A percentile compares a stretch with the other conserved stretches of the same genome.
Evolutionary conservation across 2,113 vertebrate species (phyloP).

Genomic region (Myrmecobius fasciatus): DNA sequence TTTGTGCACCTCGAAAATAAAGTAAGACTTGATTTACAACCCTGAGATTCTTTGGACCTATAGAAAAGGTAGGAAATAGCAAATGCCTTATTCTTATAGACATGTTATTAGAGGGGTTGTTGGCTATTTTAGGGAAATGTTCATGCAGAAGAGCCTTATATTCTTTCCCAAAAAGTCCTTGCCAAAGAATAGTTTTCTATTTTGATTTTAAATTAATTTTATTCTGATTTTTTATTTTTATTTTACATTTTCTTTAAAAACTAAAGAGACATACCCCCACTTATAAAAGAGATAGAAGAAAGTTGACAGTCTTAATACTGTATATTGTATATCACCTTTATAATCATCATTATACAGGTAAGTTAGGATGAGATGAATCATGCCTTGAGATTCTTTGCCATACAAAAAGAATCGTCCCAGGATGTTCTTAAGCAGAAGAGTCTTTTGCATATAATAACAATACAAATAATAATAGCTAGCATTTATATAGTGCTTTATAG

Average conservation of each 20-base stretch:
- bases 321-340: too few relatives aligned
- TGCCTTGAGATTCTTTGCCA: background rate
- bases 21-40: background rate
- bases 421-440: constrained; percentile 31
- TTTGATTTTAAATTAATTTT: constrained; percentile 36
- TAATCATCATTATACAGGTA: background rate
- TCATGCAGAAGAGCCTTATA: background rate
- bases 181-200: background rate
- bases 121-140: constrained; percentile 30
- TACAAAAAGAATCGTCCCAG: background rate
- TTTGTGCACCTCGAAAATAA: background rate
- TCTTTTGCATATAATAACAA: background rate
- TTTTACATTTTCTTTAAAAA: constrained; percentile 51
- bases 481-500: background rate
- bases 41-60: background rate
- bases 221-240: background rate
- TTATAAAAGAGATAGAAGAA: background rate
- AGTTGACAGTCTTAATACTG: background rate
- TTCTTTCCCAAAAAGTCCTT: constrained; percentile 36
- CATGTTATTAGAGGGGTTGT: background rate
- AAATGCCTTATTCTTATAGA: background rate
- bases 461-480: background rate
- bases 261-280: background rate
- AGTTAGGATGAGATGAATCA: constrained; percentile 15
- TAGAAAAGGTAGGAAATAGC: background rate